Evolutionary conservation across 2,797 vertebrate species (phyloP).

Genomic region (Trachurus trachurus): DNA sequence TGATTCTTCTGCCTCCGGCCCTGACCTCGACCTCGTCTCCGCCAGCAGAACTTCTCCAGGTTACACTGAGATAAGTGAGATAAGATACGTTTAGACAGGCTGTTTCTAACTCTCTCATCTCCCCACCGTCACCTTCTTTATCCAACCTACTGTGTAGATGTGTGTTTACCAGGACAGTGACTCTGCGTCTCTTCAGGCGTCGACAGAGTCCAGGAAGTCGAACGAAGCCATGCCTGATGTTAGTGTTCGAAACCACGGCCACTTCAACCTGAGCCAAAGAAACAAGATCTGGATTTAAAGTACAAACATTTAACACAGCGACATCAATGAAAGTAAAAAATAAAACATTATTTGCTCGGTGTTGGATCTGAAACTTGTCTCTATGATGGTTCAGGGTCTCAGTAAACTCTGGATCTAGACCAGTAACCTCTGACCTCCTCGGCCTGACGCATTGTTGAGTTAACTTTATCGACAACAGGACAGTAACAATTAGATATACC

Average conservation of each 20-base stretch:
- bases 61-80: constrained; percentile 75
- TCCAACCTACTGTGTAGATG: not conserved
- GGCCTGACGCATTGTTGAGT: too few species aligned
- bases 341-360: not conserved
- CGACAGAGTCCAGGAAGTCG: constrained; percentile 81
- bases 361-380: not conserved
- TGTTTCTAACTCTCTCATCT: not conserved
- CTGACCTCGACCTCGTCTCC: constrained; percentile 38
- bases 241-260: not conserved
- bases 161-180: constrained; percentile 79
- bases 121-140: too few species aligned
- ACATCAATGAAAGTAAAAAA: not conserved
- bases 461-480: not conserved
- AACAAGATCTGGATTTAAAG: not conserved
- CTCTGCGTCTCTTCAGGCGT: constrained; percentile 79
- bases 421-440: too few species aligned
- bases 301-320: not conserved
- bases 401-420: too few species aligned
- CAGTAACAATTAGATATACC: not conserved
- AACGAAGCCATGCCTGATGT: not conserved
- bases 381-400: too few species aligned
- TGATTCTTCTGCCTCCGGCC: constrained; percentile 22
- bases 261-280: constrained; percentile 11
- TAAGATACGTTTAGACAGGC: not conserved
- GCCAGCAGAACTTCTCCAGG: constrained; percentile 76